Evolutionary conservation across 1,140 invertebrate species (phyloP).

Genomic region (Lasioglossum albipes): DNA sequence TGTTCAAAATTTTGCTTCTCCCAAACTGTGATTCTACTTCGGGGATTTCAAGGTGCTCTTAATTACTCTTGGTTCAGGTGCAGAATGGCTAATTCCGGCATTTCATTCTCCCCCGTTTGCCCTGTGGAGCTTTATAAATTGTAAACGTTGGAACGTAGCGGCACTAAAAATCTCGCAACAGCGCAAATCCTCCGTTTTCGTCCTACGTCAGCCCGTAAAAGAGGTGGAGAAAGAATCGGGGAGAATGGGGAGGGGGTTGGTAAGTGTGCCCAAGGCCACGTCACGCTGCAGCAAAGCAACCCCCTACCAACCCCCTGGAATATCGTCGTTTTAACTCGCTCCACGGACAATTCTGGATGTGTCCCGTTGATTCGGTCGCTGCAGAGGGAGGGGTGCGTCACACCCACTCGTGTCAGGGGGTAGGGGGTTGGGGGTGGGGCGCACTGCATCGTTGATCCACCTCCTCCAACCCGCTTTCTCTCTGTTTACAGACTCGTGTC

Average conservation of each 20-base stretch:
- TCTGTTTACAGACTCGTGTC: conserved; percentile 61
- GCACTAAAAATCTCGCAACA: not conserved
- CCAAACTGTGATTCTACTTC: no score
- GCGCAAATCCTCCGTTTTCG: not conserved
- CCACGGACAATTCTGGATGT: conserved; percentile 43
- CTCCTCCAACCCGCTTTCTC: conserved; percentile 14
- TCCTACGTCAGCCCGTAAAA: not conserved
- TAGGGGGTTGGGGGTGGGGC: conserved; percentile 29
- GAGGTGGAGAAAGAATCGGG: not conserved
- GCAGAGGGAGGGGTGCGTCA: conserved; percentile 48
- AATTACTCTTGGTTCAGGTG: no score
- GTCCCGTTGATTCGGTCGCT: conserved; percentile 41
- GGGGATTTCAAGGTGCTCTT: no score
- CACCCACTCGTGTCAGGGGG: conserved; percentile 28
- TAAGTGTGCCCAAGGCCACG: conserved; percentile 55
- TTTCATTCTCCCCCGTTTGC: no score
- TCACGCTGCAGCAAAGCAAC: conserved; percentile 50
- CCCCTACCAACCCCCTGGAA: conserved; percentile 4
- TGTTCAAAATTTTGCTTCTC: no score
- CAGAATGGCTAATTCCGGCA: no score
- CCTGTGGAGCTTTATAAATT: no score
- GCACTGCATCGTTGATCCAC: conserved; percentile 46
- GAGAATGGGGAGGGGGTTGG: not conserved
- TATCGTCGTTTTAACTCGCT: conserved; percentile 41
- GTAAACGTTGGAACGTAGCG: no score